A percentile compares a stretch with the other conserved stretches of the same genome.
These are phyloP conservation scores for Virgularia gustaviana DNA, from an alignment of 92 coral and sea anemone species.

Conservation along the genomic window DNA sequence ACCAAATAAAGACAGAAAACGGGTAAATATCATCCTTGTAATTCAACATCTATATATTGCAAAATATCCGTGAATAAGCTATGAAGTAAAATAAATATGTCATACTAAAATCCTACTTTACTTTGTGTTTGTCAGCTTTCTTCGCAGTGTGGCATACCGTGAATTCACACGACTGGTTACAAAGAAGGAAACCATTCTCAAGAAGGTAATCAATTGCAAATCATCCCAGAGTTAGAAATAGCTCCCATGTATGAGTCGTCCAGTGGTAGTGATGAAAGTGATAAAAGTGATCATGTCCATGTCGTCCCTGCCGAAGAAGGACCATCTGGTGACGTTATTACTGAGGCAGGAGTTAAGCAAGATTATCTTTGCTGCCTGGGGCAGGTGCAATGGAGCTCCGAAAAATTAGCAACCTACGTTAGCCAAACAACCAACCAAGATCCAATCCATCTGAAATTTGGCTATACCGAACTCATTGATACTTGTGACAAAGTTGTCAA, in stretches of 20 bases:
- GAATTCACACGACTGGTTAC: too few species aligned
- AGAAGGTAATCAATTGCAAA: too few species aligned
- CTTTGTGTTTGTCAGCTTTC: too few species aligned
- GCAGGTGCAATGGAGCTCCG: slow-evolving; percentile 12
- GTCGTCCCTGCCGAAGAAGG: background rate
- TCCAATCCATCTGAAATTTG: slow-evolving; percentile 7
- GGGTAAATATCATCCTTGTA: background rate
- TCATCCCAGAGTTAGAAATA: too few species aligned
- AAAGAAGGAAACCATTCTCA: too few species aligned
- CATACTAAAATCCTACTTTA: too few species aligned
- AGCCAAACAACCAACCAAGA: background rate
- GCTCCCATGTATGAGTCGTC: too few species aligned
- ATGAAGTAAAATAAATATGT: too few species aligned
- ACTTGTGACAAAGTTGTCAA: slow-evolving; percentile 5
- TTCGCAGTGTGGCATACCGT: too few species aligned
- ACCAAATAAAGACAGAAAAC: background rate
- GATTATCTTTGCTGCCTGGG: slow-evolving; percentile 1
- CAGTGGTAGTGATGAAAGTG: background rate
- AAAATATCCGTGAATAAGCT: too few species aligned
- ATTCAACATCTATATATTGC: background rate
- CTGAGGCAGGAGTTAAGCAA: background rate
- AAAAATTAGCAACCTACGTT: slow-evolving; percentile 9
- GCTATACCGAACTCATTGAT: slow-evolving; percentile 7
- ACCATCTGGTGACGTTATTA: background rate
- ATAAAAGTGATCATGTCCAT: background rate